Base-by-base conservation (phyloP, 2,888 invertebrate genomes). In the Eumerus sabulonum region DNA sequence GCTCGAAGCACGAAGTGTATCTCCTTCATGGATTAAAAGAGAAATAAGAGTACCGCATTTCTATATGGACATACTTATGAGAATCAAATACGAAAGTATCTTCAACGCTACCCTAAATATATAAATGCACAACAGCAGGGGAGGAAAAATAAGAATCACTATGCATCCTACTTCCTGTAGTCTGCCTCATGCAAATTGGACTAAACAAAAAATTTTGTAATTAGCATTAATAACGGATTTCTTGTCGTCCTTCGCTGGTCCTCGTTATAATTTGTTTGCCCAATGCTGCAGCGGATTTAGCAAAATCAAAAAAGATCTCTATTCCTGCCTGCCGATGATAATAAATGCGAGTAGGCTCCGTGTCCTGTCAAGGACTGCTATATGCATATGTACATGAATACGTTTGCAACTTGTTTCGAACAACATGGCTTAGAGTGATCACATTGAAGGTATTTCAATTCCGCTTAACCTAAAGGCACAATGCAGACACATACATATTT, bases 181-280 rank as follows among this genome's bases (percentile, higher is more conserved):
- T 62, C 64, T 51, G 60, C 56, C 50, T 2, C 51, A 72, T 62
- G 62, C 40, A 27, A 72, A 63, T 72, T 35, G 45, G 35, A 11
- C 36, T 40, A 48, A 51, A 76, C 64, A 62, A 67, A 50, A 59
- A 47, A 27, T 54, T 72, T 56, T 51, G 59, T 62, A 77, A 72
- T 77, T 72, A 67, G 47, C 57, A 63, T 63, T 71, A 71, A 56
- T 62, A 70, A 62, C 48, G 53, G 35, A 35, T 50, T 19, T 19
- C 45, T 62, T 35, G 48, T 48, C 42, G 44, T 45, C n/a, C 42
- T 17, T 27, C 16, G 42, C 35, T 14, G 9, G 45, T 2, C 13
- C 11, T 36, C 36, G 9, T 18, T 53, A 14, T 47, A 59, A 44
- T 62, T 56, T 27, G 35, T 42, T 42, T 18, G 35, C 12, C 9